These are phyloP conservation scores for Maniola jurtina DNA, from an alignment of 1,140 invertebrate genomes.

Conservation along the genomic window DNA sequence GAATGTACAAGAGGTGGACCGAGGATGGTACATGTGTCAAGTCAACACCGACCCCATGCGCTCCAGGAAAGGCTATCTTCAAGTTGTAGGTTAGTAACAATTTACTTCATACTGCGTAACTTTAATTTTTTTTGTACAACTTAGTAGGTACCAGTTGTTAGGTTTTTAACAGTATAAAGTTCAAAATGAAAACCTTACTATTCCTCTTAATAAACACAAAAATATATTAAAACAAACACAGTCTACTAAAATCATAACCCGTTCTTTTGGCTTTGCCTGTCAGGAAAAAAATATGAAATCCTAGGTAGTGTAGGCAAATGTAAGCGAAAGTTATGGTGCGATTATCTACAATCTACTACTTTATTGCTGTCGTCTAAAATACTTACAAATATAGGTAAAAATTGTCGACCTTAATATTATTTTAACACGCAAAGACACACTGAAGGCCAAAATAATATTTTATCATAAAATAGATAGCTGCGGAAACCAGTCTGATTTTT, in stretches of 20 bases:
- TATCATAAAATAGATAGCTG: conserved; percentile 7
- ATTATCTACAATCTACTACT: conserved; percentile 5
- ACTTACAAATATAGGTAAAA: conserved; percentile 3
- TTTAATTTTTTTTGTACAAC: background rate
- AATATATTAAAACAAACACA: too few relatives aligned
- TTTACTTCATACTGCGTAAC: background rate
- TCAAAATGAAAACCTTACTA: too few relatives aligned
- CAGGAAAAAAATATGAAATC: too few relatives aligned
- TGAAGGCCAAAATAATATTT: background rate
- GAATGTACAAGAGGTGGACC: conserved; percentile 88
- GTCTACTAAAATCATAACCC: too few relatives aligned
- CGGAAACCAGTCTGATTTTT: conserved; percentile 1
- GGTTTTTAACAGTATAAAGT: too few relatives aligned
- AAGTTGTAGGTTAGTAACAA: conserved; percentile 88
- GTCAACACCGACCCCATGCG: conserved; percentile 93
- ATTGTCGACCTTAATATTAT: conserved; percentile 1
- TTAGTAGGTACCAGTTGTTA: too few relatives aligned
- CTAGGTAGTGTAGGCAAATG: too few relatives aligned
- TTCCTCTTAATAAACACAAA: too few relatives aligned
- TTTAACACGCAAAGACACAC: background rate
- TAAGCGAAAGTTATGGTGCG: background rate
- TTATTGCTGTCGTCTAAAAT: conserved; percentile 7
- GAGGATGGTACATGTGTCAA: conserved; percentile 93
- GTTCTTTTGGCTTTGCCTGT: too few relatives aligned
- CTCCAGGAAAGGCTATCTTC: conserved; percentile 89